These are phyloP conservation scores for Lutraria rhynchaena DNA, from an alignment of 1,140 invertebrate species.

Conservation along the genomic window DNA sequence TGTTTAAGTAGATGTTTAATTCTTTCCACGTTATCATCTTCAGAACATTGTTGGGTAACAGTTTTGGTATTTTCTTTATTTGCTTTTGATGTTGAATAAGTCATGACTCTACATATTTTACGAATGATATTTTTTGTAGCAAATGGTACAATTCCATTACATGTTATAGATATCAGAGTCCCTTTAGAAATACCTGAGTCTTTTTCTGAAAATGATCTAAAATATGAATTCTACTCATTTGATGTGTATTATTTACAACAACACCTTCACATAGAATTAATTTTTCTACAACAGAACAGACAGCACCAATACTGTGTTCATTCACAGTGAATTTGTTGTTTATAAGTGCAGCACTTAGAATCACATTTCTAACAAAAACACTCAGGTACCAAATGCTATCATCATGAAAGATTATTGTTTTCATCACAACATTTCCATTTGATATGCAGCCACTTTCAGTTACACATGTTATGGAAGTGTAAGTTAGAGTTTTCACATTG, in stretches of 20 bases:
- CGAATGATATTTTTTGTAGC: neutral
- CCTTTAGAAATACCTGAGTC: too few species aligned
- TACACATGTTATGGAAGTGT: neutral
- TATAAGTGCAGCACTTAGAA: neutral
- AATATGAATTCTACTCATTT: conserved; percentile 16
- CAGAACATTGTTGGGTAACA: neutral
- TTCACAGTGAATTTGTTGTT: neutral
- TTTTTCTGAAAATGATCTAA: neutral
- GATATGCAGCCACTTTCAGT: neutral
- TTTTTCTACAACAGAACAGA: neutral
- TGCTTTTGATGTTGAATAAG: neutral
- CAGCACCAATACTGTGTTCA: neutral
- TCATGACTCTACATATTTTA: too few species aligned
- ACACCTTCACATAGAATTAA: conserved; percentile 28
- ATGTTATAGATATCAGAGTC: neutral
- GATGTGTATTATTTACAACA: neutral
- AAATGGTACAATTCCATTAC: conserved; percentile 8
- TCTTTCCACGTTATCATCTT: neutral
- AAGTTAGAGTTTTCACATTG: too few species aligned
- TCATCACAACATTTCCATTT: neutral
- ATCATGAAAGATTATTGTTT: conserved; percentile 1
- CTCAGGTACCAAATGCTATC: neutral
- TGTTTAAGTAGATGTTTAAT: neutral
- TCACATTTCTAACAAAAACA: neutral
- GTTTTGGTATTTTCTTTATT: neutral